Evolutionary conservation across 2,113 vertebrate species (phyloP).

Genomic region (Rattus norvegicus): DNA sequence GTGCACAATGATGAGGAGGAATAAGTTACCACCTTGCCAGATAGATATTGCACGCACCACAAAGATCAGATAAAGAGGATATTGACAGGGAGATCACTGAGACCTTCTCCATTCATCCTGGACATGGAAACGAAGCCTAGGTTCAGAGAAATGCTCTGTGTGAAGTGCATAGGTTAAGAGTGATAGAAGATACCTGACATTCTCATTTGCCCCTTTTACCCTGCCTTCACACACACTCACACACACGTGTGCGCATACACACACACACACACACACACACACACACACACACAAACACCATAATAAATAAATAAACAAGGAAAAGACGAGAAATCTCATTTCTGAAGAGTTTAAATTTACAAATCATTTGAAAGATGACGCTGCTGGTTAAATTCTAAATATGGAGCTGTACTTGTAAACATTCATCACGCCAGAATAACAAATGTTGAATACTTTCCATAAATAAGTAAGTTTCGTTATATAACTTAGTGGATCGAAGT

Average conservation of each 20-base stretch:
- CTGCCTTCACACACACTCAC: background rate
- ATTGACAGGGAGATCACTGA: background rate
- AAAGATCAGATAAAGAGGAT: background rate
- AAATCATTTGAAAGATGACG: conserved; percentile 2
- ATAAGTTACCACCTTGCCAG: background rate
- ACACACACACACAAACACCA: too few relatives aligned
- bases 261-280: background rate
- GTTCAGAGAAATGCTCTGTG: background rate
- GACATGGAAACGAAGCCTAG: background rate
- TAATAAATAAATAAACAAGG: background rate
- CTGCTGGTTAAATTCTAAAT: background rate
- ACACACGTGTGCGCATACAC: background rate
- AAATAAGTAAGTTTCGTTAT: background rate
- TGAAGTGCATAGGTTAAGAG: too few relatives aligned
- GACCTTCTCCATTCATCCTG: background rate
- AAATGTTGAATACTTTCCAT: background rate
- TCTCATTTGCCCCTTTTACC: background rate
- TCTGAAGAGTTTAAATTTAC: background rate
- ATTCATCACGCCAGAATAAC: background rate
- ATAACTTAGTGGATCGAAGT: background rate
- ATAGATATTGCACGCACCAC: background rate
- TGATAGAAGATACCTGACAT: too few relatives aligned
- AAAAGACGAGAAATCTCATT: background rate
- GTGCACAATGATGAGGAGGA: background rate
- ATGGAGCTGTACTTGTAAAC: background rate